Evolutionary conservation across 30 jellyfish, hydroid and myxozoan genomes (phyloP).

Genomic region (Rhopilema esculentum): DNA sequence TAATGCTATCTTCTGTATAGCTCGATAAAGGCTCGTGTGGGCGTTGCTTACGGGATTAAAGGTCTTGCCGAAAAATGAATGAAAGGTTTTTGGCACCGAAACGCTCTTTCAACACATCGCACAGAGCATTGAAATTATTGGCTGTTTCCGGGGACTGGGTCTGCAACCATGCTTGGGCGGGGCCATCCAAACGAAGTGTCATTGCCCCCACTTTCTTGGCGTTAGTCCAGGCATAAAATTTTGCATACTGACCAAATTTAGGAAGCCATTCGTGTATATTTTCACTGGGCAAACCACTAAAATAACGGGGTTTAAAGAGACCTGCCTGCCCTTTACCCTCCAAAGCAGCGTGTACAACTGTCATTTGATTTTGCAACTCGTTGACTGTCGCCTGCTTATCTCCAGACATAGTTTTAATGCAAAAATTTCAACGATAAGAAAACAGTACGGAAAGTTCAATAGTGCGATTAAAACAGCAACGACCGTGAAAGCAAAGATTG

Average conservation of each 20-base stretch:
- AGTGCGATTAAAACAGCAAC: too few relatives aligned
- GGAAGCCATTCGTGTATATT: slow-evolving; percentile 17
- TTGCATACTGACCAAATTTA: slow-evolving; percentile 13
- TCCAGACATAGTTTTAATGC: slow-evolving; percentile 3
- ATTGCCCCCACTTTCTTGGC: slow-evolving; percentile 12
- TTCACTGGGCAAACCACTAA: slow-evolving; percentile 31
- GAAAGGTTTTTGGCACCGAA: slow-evolving; percentile 28
- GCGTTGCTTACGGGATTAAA: slow-evolving; percentile 34
- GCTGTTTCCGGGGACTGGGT: slow-evolving; percentile 13
- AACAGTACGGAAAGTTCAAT: too few relatives aligned
- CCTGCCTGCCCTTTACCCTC: slow-evolving; percentile 55
- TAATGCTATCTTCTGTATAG: slow-evolving; percentile 28
- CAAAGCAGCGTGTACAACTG: slow-evolving; percentile 46
- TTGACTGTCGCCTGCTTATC: slow-evolving; percentile 37
- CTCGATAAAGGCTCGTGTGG: slow-evolving; percentile 18
- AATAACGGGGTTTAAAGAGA: slow-evolving; percentile 36
- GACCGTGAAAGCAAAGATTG: too few relatives aligned
- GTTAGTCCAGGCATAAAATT: slow-evolving; percentile 26
- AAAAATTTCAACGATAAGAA: slow-evolving; percentile 5
- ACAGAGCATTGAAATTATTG: not conserved
- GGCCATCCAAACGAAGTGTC: slow-evolving; percentile 37
- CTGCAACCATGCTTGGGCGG: slow-evolving; percentile 36
- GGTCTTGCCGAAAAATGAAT: slow-evolving; percentile 36
- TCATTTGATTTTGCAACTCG: slow-evolving; percentile 29
- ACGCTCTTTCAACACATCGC: slow-evolving; percentile 28